These are phyloP conservation scores for Bursaphelenchus mucronatus DNA, from an alignment of 1,140 invertebrate species.

Conservation along the genomic window DNA sequence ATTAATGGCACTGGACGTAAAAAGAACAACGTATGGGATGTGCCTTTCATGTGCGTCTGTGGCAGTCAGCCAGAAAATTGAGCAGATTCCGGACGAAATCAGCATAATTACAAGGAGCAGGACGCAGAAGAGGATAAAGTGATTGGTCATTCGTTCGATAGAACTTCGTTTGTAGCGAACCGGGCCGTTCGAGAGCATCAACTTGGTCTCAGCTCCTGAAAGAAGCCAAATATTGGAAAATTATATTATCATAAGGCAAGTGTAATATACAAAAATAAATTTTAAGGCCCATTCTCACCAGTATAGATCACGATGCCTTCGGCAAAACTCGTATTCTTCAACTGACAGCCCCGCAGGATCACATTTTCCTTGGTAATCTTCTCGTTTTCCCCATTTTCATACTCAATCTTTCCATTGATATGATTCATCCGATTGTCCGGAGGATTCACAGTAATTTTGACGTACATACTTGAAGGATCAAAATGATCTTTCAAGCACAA, in stretches of 20 bases:
- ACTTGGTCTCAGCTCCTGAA: constrained; percentile 88
- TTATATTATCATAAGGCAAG: background rate
- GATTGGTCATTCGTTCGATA: constrained; percentile 86
- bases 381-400: constrained; percentile 74
- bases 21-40: constrained; percentile 68
- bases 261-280: background rate
- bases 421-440: constrained; percentile 92
- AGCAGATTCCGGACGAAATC: constrained; percentile 74
- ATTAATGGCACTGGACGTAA: constrained; percentile 72
- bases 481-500: constrained; percentile 21
- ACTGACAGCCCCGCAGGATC: constrained; percentile 81
- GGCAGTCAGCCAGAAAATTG: constrained; percentile 32
- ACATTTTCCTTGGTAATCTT: constrained; percentile 86
- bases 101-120: constrained; percentile 84
- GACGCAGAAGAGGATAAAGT: constrained; percentile 92
- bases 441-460: constrained; percentile 79
- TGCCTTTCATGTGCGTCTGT: constrained; percentile 17
- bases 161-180: constrained; percentile 88
- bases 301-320: constrained; percentile 96
- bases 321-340: constrained; percentile 87
- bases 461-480: constrained; percentile 67
- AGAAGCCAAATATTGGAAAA: background rate
- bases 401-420: constrained; percentile 82
- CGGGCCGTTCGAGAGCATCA: constrained; percentile 92
- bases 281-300: constrained; percentile 64